A percentile compares a stretch with the other conserved stretches of the same genome.
Evolutionary conservation across 2,888 invertebrate genomes (phyloP).

Genomic region (Papilio demoleus): DNA sequence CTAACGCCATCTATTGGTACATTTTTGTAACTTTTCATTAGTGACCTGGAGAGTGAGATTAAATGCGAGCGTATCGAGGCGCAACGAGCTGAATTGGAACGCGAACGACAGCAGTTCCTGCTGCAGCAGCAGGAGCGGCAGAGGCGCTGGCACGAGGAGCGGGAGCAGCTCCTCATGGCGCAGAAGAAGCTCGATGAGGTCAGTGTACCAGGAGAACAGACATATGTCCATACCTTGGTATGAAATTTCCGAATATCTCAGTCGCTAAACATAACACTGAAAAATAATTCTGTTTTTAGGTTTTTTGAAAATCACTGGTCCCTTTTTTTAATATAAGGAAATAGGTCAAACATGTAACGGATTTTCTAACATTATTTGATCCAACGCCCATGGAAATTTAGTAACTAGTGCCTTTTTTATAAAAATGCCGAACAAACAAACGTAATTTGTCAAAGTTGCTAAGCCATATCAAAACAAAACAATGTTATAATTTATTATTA

Average conservation of each 20-base stretch:
- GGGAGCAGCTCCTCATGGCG: conserved; percentile 86
- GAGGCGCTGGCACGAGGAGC: conserved; percentile 79
- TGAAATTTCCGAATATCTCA: not conserved
- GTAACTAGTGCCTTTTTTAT: no score
- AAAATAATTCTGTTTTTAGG: not conserved
- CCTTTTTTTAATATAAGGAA: no score
- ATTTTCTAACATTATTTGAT: no score
- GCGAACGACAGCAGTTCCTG: conserved; percentile 84
- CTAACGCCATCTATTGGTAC: not conserved
- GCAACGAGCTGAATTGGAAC: conserved; percentile 83
- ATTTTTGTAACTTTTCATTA: no score
- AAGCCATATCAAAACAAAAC: no score
- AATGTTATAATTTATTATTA: no score
- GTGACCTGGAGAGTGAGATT: conserved; percentile 75
- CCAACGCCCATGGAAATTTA: no score
- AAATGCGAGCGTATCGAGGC: conserved; percentile 86
- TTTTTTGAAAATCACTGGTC: no score
- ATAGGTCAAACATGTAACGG: no score
- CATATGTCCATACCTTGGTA: not conserved
- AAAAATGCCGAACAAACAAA: no score
- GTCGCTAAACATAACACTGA: not conserved
- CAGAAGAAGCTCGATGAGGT: conserved; percentile 88
- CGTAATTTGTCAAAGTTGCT: no score
- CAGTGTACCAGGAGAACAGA: not conserved
- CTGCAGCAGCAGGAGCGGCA: conserved; percentile 75